A percentile compares a stretch with the other conserved stretches of the same genome.
Conservation (phyloP, 1,140 invertebrate species). For the Proales similis region DNA sequence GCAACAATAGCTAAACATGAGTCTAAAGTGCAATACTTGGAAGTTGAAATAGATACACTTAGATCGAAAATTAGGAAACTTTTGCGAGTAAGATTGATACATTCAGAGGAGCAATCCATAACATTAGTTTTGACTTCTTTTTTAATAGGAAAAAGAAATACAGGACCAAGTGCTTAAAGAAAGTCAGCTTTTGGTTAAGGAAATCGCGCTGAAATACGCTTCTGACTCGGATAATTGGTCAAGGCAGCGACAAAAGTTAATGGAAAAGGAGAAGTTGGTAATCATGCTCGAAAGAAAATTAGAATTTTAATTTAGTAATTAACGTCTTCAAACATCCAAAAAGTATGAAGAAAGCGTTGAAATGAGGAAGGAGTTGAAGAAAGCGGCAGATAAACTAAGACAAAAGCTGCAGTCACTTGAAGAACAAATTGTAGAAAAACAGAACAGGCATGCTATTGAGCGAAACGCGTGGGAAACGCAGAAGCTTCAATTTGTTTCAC, state of each 20-base stretch:
- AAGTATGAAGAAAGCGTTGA: conserved; percentile 37
- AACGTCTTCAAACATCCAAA: background rate
- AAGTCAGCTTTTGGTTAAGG: conserved; percentile 30
- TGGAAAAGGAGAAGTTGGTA: conserved; percentile 35
- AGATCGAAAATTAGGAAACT: conserved; percentile 28
- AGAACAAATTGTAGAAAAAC: conserved; percentile 26
- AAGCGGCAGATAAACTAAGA: conserved; percentile 24
- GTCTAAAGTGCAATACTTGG: conserved; percentile 34
- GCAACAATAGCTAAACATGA: conserved; percentile 11
- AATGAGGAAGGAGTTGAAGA: conserved; percentile 23
- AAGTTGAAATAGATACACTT: conserved; percentile 19
- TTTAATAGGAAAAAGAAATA: conserved; percentile 33
- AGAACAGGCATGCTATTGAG: conserved; percentile 34
- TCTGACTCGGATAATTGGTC: conserved; percentile 31
- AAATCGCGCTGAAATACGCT: conserved; percentile 35
- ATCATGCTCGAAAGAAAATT: background rate
- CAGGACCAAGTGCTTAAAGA: conserved; percentile 36
- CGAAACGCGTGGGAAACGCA: conserved; percentile 34
- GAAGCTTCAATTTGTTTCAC: background rate
- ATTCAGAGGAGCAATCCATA: background rate
- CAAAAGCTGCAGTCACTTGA: conserved; percentile 18
- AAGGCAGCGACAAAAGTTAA: conserved; percentile 27
- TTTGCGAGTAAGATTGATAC: conserved; percentile 4
- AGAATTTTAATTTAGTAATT: background rate
- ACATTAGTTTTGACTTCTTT: background rate